A percentile compares a stretch with the other conserved stretches of the same genome.
phyloP scores from a whole-genome alignment of 2,797 vertebrate genomes.

The Scleropages formosus region DNA sequence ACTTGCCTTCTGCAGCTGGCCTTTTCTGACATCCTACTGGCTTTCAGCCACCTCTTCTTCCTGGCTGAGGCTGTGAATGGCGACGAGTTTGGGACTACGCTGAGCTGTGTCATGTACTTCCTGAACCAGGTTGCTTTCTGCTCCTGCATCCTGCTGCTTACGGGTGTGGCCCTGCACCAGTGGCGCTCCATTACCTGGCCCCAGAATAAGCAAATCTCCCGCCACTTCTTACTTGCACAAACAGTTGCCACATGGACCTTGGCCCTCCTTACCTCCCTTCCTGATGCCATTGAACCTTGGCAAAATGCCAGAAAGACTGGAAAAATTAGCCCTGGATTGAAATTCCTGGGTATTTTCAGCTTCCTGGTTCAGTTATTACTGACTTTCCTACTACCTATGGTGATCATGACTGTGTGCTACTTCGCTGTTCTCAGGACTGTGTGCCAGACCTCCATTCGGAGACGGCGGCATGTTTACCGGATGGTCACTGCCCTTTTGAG shows the following conservation, averaged over 20 bases:
- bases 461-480: background rate
- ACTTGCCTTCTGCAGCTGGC: background rate
- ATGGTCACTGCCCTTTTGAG: background rate
- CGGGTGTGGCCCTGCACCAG: background rate
- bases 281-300: background rate
- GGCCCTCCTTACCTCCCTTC: background rate
- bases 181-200: background rate
- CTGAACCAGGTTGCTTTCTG: background rate
- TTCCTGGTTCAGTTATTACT: background rate
- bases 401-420: constrained; percentile 6
- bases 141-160: background rate
- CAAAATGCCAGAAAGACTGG: no score
- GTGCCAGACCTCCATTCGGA: background rate
- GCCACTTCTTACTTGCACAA: background rate
- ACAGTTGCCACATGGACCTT: background rate
- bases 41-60: background rate
- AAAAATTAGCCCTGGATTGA: background rate
- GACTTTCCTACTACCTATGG: background rate
- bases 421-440: background rate
- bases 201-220: no score
- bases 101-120: background rate
- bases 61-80: background rate
- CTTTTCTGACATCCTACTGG: constrained; percentile 4
- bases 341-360: background rate
- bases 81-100: no score